Percentiles rank a stretch among this genome's conserved stretches.
Evolutionary conservation across 1,140 invertebrate species (phyloP).

Genomic region (Drosophila nebulosa): DNA sequence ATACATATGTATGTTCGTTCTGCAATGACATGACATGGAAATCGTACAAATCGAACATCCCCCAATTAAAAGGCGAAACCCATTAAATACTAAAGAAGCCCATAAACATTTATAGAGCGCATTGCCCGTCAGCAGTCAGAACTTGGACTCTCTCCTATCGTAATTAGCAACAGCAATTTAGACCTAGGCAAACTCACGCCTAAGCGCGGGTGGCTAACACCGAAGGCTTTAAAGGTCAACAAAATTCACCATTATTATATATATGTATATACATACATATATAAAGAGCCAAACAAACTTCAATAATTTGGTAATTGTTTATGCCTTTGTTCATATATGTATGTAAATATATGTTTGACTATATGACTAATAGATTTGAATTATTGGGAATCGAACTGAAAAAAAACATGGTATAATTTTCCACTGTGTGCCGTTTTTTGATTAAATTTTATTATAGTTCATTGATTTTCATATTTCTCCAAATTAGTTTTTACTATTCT

Average conservation of each 20-base stretch:
- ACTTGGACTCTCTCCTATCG: constrained; percentile 24
- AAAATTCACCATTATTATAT: background rate
- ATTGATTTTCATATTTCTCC: no score
- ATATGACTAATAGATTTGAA: background rate
- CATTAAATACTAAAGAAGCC: constrained; percentile 54
- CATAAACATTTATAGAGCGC: constrained; percentile 27
- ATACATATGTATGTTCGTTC: background rate
- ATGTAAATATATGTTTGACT: background rate
- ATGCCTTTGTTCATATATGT: no score
- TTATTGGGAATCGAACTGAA: background rate
- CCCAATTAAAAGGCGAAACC: constrained; percentile 58
- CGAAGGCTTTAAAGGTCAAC: constrained; percentile 51
- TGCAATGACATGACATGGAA: constrained; percentile 23
- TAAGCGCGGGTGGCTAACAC: constrained; percentile 3
- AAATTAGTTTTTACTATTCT: background rate
- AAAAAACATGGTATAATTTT: background rate
- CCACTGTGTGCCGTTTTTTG: no score
- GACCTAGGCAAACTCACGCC: background rate
- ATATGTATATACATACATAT: no score
- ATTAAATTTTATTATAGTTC: no score
- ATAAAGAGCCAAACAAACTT: constrained; percentile 12
- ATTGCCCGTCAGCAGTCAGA: constrained; percentile 3
- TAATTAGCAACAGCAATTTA: constrained; percentile 38
- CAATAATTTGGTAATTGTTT: no score
- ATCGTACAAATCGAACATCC: constrained; percentile 52